phyloP scores from a whole-genome alignment of 2,888 invertebrate species.

The Thereva unica region DNA sequence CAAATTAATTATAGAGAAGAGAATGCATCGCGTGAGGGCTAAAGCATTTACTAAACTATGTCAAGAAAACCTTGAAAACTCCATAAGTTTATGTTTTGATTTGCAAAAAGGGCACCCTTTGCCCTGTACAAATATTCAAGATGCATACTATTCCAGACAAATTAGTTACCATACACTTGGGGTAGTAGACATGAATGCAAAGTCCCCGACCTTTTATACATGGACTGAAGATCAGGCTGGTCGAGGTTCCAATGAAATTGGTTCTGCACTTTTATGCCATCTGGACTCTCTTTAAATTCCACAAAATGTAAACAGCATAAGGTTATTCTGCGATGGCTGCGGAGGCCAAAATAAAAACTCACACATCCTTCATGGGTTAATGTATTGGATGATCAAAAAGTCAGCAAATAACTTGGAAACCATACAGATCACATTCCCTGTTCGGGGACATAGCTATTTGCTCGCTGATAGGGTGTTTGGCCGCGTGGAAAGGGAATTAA shows the following conservation, averaged over 20 bases:
- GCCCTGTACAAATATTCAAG: background rate
- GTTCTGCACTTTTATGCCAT: conserved; percentile 36
- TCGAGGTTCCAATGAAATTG: conserved; percentile 6
- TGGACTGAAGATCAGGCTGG: conserved; percentile 33
- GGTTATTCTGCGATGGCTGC: conserved; percentile 33
- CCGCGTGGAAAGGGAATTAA: conserved; percentile 30
- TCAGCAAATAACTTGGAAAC: conserved; percentile 3
- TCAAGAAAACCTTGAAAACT: conserved; percentile 27
- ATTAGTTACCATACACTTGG: conserved; percentile 22
- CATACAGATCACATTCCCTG: conserved; percentile 34
- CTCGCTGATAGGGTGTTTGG: conserved; percentile 37
- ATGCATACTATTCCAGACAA: conserved; percentile 34
- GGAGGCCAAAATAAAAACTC: conserved; percentile 31
- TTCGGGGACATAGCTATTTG: conserved; percentile 35
- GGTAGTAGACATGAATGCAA: conserved; percentile 33
- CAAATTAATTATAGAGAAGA: conserved; percentile 31
- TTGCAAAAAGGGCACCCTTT: conserved; percentile 33
- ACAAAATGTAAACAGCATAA: conserved; percentile 23
- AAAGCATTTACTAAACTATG: conserved; percentile 35
- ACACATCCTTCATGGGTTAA: conserved; percentile 30
- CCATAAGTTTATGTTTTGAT: conserved; percentile 34
- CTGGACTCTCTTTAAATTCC: conserved; percentile 13
- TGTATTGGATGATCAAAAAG: conserved; percentile 31
- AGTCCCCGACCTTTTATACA: conserved; percentile 37
- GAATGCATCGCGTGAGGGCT: conserved; percentile 27